Base-by-base conservation (phyloP, 2,888 invertebrate species). In the Uloborus plumipes region DNA sequence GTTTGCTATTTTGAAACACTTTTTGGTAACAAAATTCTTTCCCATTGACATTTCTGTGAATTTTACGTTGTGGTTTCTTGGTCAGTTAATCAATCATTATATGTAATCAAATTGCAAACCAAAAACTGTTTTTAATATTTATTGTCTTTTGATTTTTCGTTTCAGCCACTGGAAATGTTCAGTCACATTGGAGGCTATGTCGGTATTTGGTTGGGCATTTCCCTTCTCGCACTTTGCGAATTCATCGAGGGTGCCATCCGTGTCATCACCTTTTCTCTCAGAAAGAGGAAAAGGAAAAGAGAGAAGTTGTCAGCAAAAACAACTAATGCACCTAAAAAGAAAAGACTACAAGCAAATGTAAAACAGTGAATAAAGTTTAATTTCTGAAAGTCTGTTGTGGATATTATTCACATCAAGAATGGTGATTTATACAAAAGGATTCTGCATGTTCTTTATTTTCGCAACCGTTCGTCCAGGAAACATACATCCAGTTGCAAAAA, bases 181-280 rank as follows among this genome's bases (percentile, higher is more conserved):
- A 80, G 80, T 26, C 80, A 80, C 49, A 67, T 80, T 3, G 80
- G 80, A 15, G 80, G 80, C 2, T 80, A 74, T 22, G 74, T 80
- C 11, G 80, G 80, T 16, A 80, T 80, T 18, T 80, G 80, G 80
- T 53, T 80, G 26, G 80, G 80, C 49, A 80, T 80, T 15, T 80
- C 80, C 1, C 39, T 80, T 9, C 39, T 80, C 16, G 80, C 80
- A 6, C 39, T 80, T 7, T 80, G 80, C 22, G 80, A 80, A 55
- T 80, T 80, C 47, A 74, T 80, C 9, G 80, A 80, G 39, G 69
- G 70, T 9, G 55, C 70, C 1, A 80, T 80, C 20, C 22, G 80
- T 16, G 80, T 80, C 13, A 2, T 80, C 47, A 69, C 80, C 4
- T 80, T 80, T 51, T 50, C 58, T 11, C 58, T 80, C 26, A 64